Conservation (phyloP, 1,140 invertebrate species). For the Yoshiicerus persimilis region DNA sequence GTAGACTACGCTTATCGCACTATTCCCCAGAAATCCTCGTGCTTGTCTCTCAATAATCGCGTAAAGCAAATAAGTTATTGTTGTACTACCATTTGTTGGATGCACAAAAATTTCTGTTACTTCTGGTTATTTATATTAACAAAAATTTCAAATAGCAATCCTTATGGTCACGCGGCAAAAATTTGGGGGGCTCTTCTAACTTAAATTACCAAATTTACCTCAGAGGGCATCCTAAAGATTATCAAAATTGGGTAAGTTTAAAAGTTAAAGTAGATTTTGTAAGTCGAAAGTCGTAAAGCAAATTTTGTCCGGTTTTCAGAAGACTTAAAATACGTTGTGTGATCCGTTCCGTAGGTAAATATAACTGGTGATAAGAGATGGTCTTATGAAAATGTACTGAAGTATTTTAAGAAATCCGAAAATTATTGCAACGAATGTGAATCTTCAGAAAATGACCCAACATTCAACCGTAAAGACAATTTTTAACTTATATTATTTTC, state of each 20-base stretch:
- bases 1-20: conserved; percentile 51
- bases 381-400: neutral
- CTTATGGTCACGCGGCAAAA: neutral
- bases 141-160: neutral
- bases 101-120: no score
- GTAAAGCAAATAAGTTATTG: neutral
- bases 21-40: neutral
- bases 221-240: conserved; percentile 23
- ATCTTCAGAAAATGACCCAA: neutral
- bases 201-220: neutral
- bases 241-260: neutral
- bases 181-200: conserved; percentile 3
- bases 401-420: conserved; percentile 4
- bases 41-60: neutral
- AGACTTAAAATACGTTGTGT: no score
- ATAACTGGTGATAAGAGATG: conserved; percentile 9
- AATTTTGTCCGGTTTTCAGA: no score
- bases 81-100: no score
- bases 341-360: neutral
- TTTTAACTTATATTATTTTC: no score
- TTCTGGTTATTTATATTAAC: no score
- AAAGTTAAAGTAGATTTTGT: no score
- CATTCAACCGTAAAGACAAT: neutral
- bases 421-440: conserved; percentile 12
- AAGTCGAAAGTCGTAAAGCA: no score